Base-by-base conservation (phyloP, 2,888 invertebrate genomes). In the Lithophane socia region DNA sequence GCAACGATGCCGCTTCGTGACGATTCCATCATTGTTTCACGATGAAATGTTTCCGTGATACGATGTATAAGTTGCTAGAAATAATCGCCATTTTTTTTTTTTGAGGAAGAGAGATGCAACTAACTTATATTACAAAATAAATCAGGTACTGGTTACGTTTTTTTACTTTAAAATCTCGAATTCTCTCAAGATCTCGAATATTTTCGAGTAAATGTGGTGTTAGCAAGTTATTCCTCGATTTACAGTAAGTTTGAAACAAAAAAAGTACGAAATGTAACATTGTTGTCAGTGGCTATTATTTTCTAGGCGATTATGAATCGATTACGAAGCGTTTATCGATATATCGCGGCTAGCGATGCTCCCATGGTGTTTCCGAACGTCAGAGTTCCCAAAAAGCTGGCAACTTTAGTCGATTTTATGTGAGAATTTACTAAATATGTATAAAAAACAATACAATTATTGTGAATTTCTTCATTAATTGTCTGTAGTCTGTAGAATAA, bases 321-420 rank as follows among this genome's bases (percentile, higher is more conserved):
- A 75, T 78, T 73, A 79, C 83, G 87, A 86, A 87, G 79, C 83
- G 82, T 70, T 67, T 73, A 85, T 84, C 82, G 77, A 76, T 83
- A 69, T 78, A 68, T 76, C 71, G 80, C 81, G 89, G 87, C 88
- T 87, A 88, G 87, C 87, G 88, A 90, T 91, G 90, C 85, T 91
- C 90, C 89, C 88, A 91, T 93, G 92, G 93, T 93, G 93, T 94
- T 93, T 93, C 93, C 93, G 91, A 91, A 92, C 91, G 89, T 88
- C 86, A 79, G 75, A 88, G 86, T 87, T 89, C 86, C 86, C 84
- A 87, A 82, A 85, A 89, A 86, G 88, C 90, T 92, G 91, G 91
- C 91, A 91, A 91, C 90, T 88, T 82, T 85, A 87, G 86, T 89
- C 84, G 88, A 86, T 86, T 85, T 80, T 77, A 71, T 72, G 77